These are phyloP conservation scores for Thaumetopoea pityocampa DNA, from an alignment of 1,140 invertebrate species.

Conservation along the genomic window DNA sequence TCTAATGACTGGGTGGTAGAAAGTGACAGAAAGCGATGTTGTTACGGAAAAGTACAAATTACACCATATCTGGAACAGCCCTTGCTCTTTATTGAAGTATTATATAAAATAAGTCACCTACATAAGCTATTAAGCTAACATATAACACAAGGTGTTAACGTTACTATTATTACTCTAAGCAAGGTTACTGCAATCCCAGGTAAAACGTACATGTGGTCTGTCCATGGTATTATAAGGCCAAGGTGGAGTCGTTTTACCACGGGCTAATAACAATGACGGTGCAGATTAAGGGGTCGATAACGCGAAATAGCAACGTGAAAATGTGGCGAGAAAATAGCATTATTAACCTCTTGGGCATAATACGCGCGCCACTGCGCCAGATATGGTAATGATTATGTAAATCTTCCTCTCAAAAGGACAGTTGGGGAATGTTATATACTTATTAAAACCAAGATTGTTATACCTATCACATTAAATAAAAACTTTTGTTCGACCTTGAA, in stretches of 20 bases:
- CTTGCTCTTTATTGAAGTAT: too few relatives aligned
- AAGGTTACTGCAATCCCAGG: conserved; percentile 24
- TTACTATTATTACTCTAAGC: conserved; percentile 13
- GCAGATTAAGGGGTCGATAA: conserved; percentile 75
- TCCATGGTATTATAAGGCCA: conserved; percentile 35
- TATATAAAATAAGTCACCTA: too few relatives aligned
- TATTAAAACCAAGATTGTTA: conserved; percentile 74
- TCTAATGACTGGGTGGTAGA: too few relatives aligned
- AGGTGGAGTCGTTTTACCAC: conserved; percentile 55
- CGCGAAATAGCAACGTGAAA: conserved; percentile 76
- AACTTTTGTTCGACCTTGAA: conserved; percentile 44
- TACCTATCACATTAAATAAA: conserved; percentile 58
- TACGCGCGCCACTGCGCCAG: conserved; percentile 72
- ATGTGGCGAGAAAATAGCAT: conserved; percentile 76
- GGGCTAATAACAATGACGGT: conserved; percentile 74
- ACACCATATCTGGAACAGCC: too few relatives aligned
- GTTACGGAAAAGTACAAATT: too few relatives aligned
- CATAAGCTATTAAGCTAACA: conserved; percentile 1
- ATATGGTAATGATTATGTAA: conserved; percentile 77
- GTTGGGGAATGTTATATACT: conserved; percentile 72
- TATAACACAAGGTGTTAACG: conserved; percentile 1
- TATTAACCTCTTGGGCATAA: conserved; percentile 76
- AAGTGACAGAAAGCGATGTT: too few relatives aligned
- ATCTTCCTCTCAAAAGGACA: conserved; percentile 71
- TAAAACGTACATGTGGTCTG: conserved; percentile 11